Base-by-base conservation (phyloP, 2,113 vertebrate species). In the Lethenteron reissneri region DNA sequence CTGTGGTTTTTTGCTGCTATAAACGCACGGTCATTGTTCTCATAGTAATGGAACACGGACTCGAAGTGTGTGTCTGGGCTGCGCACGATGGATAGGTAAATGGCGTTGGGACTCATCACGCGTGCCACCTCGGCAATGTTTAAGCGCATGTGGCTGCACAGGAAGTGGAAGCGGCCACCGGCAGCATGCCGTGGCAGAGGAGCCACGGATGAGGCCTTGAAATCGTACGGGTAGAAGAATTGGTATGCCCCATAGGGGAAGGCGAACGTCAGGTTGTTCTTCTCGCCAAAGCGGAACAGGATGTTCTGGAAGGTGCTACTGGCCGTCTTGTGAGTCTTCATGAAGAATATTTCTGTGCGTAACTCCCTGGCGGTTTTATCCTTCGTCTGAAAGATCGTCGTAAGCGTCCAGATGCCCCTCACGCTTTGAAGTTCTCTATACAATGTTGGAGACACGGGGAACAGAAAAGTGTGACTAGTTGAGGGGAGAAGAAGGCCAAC, bases 251-350 rank as follows among this genome's bases (percentile, higher is more conserved):
- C 25, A 25, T 25, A 25, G 25, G 90, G 90, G 19, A 95, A 80
- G 58, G 89, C 90, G 0, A 95, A 92, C 58, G 71, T 80, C 56
- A 95, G 81, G 19, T 78, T 74, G 0, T 75, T 80, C 8, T 80
- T 78, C 56, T 92, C 90, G 57, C 89, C 90, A 0, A 86, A 92
- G 72, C 88, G 87, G 76, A 91, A 89, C 60, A 95, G 84, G 72
- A 95, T 78, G 77, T 86, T 95, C 73, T 89, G 83, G 70, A 95
- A 80, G 0, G 88, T 92, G 81, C 89, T 92, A 82, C 90, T 86
- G 15, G 88, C 90, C 0, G 89, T 91, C 80, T 94, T 94, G 80
- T 91, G 88, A 2, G 88, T 92, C 84, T 95, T 95, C 73, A 95
- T 78, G 78, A 92, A 92, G 77, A 90, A 25, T 3, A 25, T 25